Base-by-base conservation (phyloP, 2,888 invertebrate genomes). In the Leptopterna dolabrata region DNA sequence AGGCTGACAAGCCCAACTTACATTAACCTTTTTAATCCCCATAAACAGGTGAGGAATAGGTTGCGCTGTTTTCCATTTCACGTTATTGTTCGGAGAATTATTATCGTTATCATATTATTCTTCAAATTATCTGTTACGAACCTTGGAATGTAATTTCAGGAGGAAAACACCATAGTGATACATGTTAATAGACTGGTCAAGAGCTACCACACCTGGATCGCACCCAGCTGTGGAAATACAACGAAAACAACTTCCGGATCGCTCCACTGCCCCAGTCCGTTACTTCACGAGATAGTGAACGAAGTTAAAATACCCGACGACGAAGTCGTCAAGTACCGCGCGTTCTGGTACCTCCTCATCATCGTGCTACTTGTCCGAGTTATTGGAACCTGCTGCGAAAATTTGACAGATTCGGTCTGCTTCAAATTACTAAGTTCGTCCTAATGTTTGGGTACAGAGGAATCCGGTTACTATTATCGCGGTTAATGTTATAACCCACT, bases 391-490 rank as follows among this genome's bases (percentile, higher is more conserved):
- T 45, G 71, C 30, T 30, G 71, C 27, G 55, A 85, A 24, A 97
- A 96, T 89, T 94, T 98, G 87, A 96, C 96, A 0, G 98, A 98
- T 93, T 96, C 97, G 0, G 96, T 97, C 88, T 97, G 97, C 91
- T 97, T 97, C 91, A 95, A 95, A 90, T 93, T 96, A 83, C 93
- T 98, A 29, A 97, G 96, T 94, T 36, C 11, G 27, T 29, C 14
- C 41, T 41, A 30, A 27, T 30, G 36, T 36, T 36, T 36, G 36
- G n/a, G n/a, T n/a, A n/a, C n/a, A n/a, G n/a, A n/a, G n/a, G n/a
- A n/a, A n/a, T n/a, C n/a, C n/a, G n/a, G n/a, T n/a, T n/a, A n/a
- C n/a, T n/a, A n/a, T n/a, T n/a, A n/a, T n/a, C n/a, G n/a, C n/a
- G n/a, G n/a, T n/a, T n/a, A n/a, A n/a, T n/a, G n/a, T n/a, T n/a